Conservation (phyloP, 1,140 invertebrate species). For the Drosophila leontia region DNA sequence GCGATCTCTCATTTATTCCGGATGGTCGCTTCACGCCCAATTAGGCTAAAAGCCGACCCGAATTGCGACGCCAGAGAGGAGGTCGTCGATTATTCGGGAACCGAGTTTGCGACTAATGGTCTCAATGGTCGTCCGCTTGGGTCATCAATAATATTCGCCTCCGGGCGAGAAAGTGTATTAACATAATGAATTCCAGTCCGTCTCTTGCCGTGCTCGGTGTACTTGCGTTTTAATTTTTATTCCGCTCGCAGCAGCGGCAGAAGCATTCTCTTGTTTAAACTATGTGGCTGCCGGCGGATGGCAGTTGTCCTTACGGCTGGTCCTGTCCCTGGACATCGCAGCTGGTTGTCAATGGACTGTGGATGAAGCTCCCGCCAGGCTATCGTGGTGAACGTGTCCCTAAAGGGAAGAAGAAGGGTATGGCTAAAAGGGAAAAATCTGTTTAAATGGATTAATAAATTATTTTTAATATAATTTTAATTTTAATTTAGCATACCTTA, state of each 20-base stretch:
- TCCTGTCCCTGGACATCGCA: constrained; percentile 55
- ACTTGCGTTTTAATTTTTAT: constrained; percentile 30
- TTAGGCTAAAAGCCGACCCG: constrained; percentile 69
- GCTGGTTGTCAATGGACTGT: constrained; percentile 55
- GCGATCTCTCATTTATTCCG: constrained; percentile 47
- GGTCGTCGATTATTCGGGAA: constrained; percentile 31
- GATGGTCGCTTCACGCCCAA: constrained; percentile 64
- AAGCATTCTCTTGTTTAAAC: constrained; percentile 11
- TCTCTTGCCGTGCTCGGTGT: constrained; percentile 30
- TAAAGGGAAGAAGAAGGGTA: constrained; percentile 39
- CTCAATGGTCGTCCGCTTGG: constrained; percentile 17
- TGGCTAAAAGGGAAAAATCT: not conserved
- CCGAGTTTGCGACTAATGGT: constrained; percentile 26
- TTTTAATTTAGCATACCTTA: no score
- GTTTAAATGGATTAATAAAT: no score
- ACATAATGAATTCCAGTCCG: constrained; percentile 67
- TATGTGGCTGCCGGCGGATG: constrained; percentile 46
- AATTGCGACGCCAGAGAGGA: constrained; percentile 12
- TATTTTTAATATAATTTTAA: not conserved
- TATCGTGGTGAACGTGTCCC: constrained; percentile 16
- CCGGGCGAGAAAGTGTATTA: constrained; percentile 61
- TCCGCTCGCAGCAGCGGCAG: not conserved
- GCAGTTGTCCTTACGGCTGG: constrained; percentile 48
- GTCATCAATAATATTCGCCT: constrained; percentile 51
- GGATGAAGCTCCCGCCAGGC: constrained; percentile 42